Evolutionary conservation across 2,888 invertebrate species (phyloP).

Genomic region (Epistrophe eligans): DNA sequence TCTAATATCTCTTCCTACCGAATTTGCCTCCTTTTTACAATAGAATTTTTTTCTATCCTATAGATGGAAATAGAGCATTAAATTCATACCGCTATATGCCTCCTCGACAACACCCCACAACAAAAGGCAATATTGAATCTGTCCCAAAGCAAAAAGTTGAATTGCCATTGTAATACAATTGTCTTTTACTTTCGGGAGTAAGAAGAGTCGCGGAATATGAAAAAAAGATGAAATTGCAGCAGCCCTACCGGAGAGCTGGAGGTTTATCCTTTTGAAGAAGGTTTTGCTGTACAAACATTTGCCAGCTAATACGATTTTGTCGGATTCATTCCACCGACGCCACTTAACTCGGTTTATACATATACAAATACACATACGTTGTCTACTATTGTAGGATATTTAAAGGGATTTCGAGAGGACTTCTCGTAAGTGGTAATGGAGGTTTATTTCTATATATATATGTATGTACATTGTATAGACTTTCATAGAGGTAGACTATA

Average conservation of each 20-base stretch:
- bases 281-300: slow-evolving; percentile 59
- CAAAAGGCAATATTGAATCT: slow-evolving; percentile 15
- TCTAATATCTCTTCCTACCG: not conserved
- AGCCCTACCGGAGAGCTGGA: slow-evolving; percentile 17
- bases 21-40: slow-evolving; percentile 18
- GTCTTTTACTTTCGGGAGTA: slow-evolving; percentile 12
- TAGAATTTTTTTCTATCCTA: slow-evolving; percentile 16
- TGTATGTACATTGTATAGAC: too few relatives aligned
- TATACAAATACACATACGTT: not conserved
- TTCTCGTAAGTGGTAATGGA: slow-evolving; percentile 8
- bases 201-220: not conserved
- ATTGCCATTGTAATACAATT: slow-evolving; percentile 59
- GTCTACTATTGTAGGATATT: slow-evolving; percentile 44
- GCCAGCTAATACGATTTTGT: slow-evolving; percentile 61
- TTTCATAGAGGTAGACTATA: not conserved
- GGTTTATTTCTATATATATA: slow-evolving; percentile 11
- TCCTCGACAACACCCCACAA: slow-evolving; percentile 20
- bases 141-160: slow-evolving; percentile 31
- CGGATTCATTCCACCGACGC: slow-evolving; percentile 37
- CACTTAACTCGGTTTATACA: slow-evolving; percentile 48
- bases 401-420: slow-evolving; percentile 38
- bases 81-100: slow-evolving; percentile 14
- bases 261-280: slow-evolving; percentile 53
- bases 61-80: slow-evolving; percentile 30
- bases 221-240: slow-evolving; percentile 32